Evolutionary conservation across 2,113 vertebrate species (phyloP).

Genomic region (Hydrolagus affinis): DNA sequence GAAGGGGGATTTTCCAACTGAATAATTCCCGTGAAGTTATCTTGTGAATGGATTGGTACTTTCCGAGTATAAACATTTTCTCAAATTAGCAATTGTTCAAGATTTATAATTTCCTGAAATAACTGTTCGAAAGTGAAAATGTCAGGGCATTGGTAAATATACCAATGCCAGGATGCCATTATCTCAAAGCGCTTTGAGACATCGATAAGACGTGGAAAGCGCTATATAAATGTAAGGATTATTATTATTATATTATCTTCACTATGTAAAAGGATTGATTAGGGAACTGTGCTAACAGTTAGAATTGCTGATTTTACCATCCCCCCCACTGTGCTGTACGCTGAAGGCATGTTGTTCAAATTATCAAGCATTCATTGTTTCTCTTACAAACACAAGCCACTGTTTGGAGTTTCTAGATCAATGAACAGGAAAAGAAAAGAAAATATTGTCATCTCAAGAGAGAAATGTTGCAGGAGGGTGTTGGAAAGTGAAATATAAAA

Average conservation of each 20-base stretch:
- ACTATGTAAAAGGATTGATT: slow-evolving; percentile 3
- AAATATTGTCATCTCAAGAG: slow-evolving; percentile 24
- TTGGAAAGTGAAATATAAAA: background rate
- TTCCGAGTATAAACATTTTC: background rate
- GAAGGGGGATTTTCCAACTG: no score
- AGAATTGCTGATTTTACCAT: background rate
- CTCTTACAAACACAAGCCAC: slow-evolving; percentile 10
- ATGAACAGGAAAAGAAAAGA: slow-evolving; percentile 23
- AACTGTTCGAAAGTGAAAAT: slow-evolving; percentile 15
- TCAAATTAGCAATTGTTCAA: slow-evolving; percentile 25
- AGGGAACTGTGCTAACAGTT: background rate
- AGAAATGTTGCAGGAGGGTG: slow-evolving; percentile 19
- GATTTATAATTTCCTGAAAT: slow-evolving; percentile 5
- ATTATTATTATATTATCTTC: slow-evolving; percentile 12
- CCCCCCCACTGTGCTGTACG: background rate
- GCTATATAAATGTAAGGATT: no score
- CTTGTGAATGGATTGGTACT: background rate
- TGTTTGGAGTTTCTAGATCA: slow-evolving; percentile 15
- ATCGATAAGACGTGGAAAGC: no score
- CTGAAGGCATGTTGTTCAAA: background rate
- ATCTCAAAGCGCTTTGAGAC: no score
- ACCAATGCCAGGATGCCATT: no score
- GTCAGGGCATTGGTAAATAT: background rate
- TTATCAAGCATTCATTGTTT: slow-evolving; percentile 18
- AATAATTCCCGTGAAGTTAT: no score